phyloP scores from a whole-genome alignment of 1,140 invertebrate species.

The Charaxes varanes region DNA sequence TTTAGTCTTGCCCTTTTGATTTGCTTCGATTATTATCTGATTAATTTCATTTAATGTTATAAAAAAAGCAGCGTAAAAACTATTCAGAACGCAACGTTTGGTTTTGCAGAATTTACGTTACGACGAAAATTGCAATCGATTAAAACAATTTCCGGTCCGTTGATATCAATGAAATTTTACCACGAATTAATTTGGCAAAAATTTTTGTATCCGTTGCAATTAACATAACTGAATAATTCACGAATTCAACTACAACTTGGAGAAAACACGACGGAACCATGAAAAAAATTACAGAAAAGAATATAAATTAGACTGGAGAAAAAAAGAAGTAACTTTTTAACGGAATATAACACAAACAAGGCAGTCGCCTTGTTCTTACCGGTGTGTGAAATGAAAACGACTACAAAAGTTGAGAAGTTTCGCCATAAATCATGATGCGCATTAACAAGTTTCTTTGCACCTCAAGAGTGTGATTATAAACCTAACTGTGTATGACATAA shows the following conservation, averaged over 20 bases:
- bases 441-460: slow-evolving; percentile 20
- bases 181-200: too few relatives aligned
- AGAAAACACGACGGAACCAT: slow-evolving; percentile 5
- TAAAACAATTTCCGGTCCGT: too few relatives aligned
- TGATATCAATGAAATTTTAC: too few relatives aligned
- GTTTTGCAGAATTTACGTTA: too few relatives aligned
- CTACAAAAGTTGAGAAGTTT: slow-evolving; percentile 61
- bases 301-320: slow-evolving; percentile 17
- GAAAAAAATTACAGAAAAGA: slow-evolving; percentile 6
- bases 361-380: slow-evolving; percentile 37
- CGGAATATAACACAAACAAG: slow-evolving; percentile 31
- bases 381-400: slow-evolving; percentile 60
- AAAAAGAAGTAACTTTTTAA: slow-evolving; percentile 12
- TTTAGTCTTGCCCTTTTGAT: too few relatives aligned
- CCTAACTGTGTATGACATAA: slow-evolving; percentile 17
- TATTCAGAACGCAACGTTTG: too few relatives aligned
- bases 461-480: slow-evolving; percentile 7
- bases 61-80: too few relatives aligned
- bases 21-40: too few relatives aligned
- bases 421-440: slow-evolving; percentile 52
- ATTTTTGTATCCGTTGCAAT: too few relatives aligned
- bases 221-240: slow-evolving; percentile 4
- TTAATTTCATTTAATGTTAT: too few relatives aligned
- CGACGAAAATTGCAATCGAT: too few relatives aligned
- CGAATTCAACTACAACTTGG: not conserved